Base-by-base conservation (phyloP, 2,888 invertebrate genomes). In the Diabrotica balteata region DNA sequence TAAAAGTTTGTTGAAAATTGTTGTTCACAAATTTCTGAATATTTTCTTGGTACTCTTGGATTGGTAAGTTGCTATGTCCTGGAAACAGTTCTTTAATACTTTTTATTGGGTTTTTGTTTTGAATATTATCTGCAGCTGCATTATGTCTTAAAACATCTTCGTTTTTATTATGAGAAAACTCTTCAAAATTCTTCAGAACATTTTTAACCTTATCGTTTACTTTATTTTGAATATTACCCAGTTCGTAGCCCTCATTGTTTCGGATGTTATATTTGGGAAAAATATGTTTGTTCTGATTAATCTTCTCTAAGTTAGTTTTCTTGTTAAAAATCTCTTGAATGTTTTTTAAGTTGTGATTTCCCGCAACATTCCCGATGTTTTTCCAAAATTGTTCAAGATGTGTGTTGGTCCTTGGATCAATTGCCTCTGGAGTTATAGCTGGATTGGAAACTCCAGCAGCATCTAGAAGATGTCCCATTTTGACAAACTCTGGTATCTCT, bases 391-490 rank as follows among this genome's bases (percentile, higher is more conserved):
- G 47, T 47, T 47, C 9, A 8, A 9, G 8, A 10, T 47, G 42
- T 49, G 49, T 22, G n/a, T 9, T 52, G 32, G 32, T 32, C 44
- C 52, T 50, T 17, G 44, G 51, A 43, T 8, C 47, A 47, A 47
- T 47, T 9, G 8, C 10, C 3, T 47, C 9, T 9, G 11, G 43
- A 17, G 45, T 8, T 22, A 72, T 6, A 75, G 9, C 47, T 4
- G 83, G 82, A 62, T 81, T 80, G 2, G 82, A 79, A 5, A 83
- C 53, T 9, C 83, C 83, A 9, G 82, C 74, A 8, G 82, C 81
- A 67, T 83, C 82, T 73, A 81, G 73, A 6, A 84, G 72, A 44
- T 81, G 72, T 6, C 81, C 81, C 68, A 82, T 68, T 45, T 76
- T 77, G 7, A 84, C 76, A 69, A 79, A 80, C 22, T 77, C 66